Evolutionary conservation across 2,797 vertebrate genomes (phyloP), one percentile per base, ranked within the genome.

Genomic region (Aulostomus chinensis): DNA sequence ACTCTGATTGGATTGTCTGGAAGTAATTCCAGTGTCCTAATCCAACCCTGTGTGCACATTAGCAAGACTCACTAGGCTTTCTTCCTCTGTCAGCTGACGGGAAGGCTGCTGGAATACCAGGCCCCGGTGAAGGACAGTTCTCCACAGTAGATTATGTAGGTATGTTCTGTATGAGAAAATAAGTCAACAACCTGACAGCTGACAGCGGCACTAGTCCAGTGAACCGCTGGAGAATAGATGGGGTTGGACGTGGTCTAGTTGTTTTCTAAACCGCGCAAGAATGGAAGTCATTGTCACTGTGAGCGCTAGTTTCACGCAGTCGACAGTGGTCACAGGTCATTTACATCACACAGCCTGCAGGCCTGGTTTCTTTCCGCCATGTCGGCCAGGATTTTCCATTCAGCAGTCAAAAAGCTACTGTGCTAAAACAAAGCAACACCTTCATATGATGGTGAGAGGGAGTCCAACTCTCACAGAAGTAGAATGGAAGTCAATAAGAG

Each of bases 1-100:
- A 20, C 69, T 58, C 68, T 80, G 84, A 86, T 83, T 81, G 83
- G 86, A 90, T 87, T 84, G 82, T 55, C 51, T 48, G 77, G 50
- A 62, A 73, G 76, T 87, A 82, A 89, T 86, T 83, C 84, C 55
- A 53, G 15, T 33, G 60, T 41, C 62, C 45, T 89, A 84, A 88
- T 86, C 85, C 33, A 69, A 48, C 36, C 47, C 36, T 49, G 61
- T 34, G 71, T 59, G 53, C 43, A 65, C 82, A 79, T 86, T 84
- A 83, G 73, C 70, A 65, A 46, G 72, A 79, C 69, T 68, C 71
- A 52, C 55, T 46, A 43, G 47, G 45, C 64, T 35, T 24, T 25
- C 60, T 73, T 13, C 11, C 13, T 36, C 58, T 20, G 40, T 33
- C 59, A 47, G 58, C 55, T 63, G 65, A 60, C 58, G 64, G 11